Conservation (phyloP, 35 echinoderm and acorn worm genomes). For the Apostichopus californicus region DNA sequence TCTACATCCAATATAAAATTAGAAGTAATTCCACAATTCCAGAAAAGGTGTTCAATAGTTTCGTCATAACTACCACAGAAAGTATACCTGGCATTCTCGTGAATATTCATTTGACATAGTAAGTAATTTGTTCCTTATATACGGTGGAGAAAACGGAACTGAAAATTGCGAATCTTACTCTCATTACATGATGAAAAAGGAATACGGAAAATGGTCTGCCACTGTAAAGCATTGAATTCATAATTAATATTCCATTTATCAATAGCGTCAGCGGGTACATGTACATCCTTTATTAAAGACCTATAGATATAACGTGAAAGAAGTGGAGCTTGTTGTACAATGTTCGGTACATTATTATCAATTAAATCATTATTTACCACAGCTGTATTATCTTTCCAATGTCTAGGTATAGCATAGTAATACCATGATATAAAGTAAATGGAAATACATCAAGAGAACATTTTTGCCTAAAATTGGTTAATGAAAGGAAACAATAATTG, state of each 20-base stretch:
- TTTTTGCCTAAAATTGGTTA: too few species aligned
- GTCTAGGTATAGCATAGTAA: not conserved
- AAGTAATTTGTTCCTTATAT: not conserved
- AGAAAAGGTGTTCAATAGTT: too few species aligned
- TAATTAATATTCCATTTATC: not conserved
- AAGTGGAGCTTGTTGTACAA: not conserved
- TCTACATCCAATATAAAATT: too few species aligned
- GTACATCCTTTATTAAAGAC: not conserved
- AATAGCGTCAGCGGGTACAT: not conserved
- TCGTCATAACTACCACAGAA: too few species aligned
- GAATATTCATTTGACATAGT: too few species aligned
- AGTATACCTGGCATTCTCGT: too few species aligned
- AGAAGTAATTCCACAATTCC: too few species aligned
- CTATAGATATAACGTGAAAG: not conserved
- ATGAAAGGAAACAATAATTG: too few species aligned
- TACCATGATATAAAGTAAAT: not conserved
- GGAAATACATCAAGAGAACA: not conserved
- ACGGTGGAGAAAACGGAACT: not conserved
- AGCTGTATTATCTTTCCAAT: not conserved
- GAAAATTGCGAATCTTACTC: not conserved
- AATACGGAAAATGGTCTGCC: not conserved
- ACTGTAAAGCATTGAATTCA: not conserved
- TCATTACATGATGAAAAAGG: not conserved
- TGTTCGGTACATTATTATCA: not conserved
- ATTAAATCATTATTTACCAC: not conserved